A percentile compares a stretch with the other conserved stretches of the same genome.
Evolutionary conservation across 2,797 vertebrate genomes (phyloP).

Genomic region (Notolabrus celidotus): DNA sequence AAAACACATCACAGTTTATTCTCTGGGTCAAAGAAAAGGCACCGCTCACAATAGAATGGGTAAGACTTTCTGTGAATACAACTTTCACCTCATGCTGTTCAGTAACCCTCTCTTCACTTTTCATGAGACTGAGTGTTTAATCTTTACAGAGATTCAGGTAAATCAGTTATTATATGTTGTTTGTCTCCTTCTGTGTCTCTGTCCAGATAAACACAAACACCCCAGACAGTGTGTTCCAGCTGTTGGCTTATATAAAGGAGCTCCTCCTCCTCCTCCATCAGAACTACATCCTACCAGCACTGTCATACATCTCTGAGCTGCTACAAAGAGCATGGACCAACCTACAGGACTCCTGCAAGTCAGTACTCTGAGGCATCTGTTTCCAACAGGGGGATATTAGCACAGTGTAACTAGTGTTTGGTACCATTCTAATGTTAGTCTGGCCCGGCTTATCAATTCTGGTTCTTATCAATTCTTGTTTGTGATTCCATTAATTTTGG

Average conservation of each 20-base stretch:
- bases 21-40: slow-evolving; percentile 83
- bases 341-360: slow-evolving; percentile 93
- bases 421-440: no score
- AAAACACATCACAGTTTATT: slow-evolving; percentile 79
- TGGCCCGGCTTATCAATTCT: no score
- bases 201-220: slow-evolving; percentile 84
- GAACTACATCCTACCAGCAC: slow-evolving; percentile 85
- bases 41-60: slow-evolving; percentile 86
- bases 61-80: slow-evolving; percentile 68
- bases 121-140: background rate
- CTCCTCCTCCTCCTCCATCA: slow-evolving; percentile 88
- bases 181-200: background rate
- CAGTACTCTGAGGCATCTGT: slow-evolving; percentile 60
- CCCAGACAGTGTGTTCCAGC: slow-evolving; percentile 86
- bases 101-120: accelerated
- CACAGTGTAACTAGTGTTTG: no score
- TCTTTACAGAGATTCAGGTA: background rate
- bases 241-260: slow-evolving; percentile 83
- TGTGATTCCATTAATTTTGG: no score
- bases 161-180: background rate
- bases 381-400: background rate
- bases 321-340: slow-evolving; percentile 85
- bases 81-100: background rate
- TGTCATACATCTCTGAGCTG: slow-evolving; percentile 72
- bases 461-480: no score